Base-by-base conservation (phyloP, 1,140 invertebrate species). In the Paraescarpia echinospica region DNA sequence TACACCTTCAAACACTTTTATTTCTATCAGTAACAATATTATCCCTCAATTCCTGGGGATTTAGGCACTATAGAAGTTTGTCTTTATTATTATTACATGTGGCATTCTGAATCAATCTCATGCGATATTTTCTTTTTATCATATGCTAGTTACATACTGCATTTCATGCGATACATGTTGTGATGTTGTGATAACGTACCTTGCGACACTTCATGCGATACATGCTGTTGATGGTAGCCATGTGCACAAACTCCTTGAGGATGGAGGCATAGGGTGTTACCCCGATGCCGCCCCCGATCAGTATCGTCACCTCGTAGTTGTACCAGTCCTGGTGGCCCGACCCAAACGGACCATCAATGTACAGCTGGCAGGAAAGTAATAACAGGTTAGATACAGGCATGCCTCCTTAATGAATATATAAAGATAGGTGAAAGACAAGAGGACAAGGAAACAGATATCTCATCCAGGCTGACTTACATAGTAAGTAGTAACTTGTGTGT, bases 261-360 rank as follows among this genome's bases (percentile, higher is more conserved):
- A 99, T 99, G 1, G 99, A 99, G 1, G 99, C 99, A 95, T 99
- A 99, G 0, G 99, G 99, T 0, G 99, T 99, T 0, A 99, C 99
- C 0, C 99, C 99, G 93, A 99, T 99, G 27, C 99, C 99, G 22
- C 99, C 99, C 0, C 99, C 99, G 1, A 99, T 98, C 98, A 99
- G 99, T 9, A 99, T 98, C 1, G 99, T 99, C 1, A 97, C 96
- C 33, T 96, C 96, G 94, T 96, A 96, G 93, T 95, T 99, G 96
- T 99, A 99, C 99, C 99, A 99, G 96, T 99, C 99, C 96, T 99
- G 99, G 96, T 99, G 99, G 1, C 99, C 99, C 34, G 99, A 99
- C 0, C 99, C 99, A 94, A 99, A 99, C 0, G 99, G 99, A 0
- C 99, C 99, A 96, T 99, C 99, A 90, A 99, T 97, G 92, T 98